These are phyloP conservation scores for Eristalis pertinax DNA, from an alignment of 2,888 invertebrate genomes.

Conservation along the genomic window DNA sequence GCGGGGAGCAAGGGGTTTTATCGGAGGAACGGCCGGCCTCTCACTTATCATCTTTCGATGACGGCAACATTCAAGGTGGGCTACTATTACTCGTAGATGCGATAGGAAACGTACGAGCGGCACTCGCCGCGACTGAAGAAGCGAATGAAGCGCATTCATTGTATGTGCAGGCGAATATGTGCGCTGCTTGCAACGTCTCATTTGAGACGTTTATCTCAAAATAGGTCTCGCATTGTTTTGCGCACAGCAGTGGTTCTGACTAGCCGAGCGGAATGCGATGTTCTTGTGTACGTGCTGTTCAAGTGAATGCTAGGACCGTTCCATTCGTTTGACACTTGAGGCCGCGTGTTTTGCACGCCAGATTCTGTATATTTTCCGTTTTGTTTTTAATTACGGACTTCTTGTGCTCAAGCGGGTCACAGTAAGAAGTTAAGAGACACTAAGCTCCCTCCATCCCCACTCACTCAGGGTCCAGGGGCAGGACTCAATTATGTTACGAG, in stretches of 20 bases:
- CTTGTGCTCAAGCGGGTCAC: not conserved
- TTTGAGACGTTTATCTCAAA: slow-evolving; percentile 31
- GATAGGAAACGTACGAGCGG: not conserved
- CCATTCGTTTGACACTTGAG: slow-evolving; percentile 22
- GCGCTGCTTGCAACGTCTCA: slow-evolving; percentile 4
- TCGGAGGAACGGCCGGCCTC: not conserved
- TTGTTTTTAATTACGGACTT: slow-evolving; percentile 53
- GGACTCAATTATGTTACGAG: slow-evolving; percentile 51
- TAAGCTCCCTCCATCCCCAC: no score
- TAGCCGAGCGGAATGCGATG: slow-evolving; percentile 7
- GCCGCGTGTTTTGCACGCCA: slow-evolving; percentile 22
- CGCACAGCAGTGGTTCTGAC: slow-evolving; percentile 12
- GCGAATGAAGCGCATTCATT: not conserved
- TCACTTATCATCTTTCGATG: slow-evolving; percentile 30
- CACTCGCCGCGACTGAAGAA: not conserved
- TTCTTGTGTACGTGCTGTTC: slow-evolving; percentile 28
- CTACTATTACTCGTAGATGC: slow-evolving; percentile 12
- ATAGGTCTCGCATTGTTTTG: slow-evolving; percentile 27
- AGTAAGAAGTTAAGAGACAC: not conserved
- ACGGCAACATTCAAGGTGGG: slow-evolving; percentile 17
- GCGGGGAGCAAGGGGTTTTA: not conserved
- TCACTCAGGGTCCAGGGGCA: not conserved
- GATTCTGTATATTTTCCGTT: slow-evolving; percentile 45
- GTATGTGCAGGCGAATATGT: not conserved
- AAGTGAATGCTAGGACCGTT: not conserved